Base-by-base conservation (phyloP, 2,113 vertebrate genomes). In the Silurus glanis region DNA sequence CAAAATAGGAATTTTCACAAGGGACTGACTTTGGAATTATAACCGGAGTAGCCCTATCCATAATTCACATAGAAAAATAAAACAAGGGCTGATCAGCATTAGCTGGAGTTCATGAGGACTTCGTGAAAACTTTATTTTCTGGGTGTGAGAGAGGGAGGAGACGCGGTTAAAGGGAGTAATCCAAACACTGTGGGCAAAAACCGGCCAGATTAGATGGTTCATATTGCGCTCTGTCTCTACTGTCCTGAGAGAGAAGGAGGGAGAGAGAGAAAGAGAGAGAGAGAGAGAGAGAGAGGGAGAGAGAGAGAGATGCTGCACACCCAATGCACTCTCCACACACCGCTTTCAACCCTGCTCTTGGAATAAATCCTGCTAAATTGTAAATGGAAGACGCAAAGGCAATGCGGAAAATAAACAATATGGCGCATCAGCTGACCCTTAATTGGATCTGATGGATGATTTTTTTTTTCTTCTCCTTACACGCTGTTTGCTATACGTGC, bases 141-240 rank as follows among this genome's bases (percentile, higher is more conserved):
- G 83, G 84, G 86, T 89, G 87, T 91, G 89, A 93, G 82, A 92
- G 92, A 92, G 94, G 93, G 93, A 94, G 93, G 93, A 93, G 94
- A 94, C 94, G 94, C 91, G 94, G 94, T 95, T 93, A 86, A 58
- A 93, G 93, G 93, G 94, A 93, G 94, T 93, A 85, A 93, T 93
- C 90, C 92, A 94, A 92, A 89, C 92, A 92, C 82, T 82, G 75
- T 89, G 92, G 92, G 90, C 91, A 90, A 93, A 93, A 94, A 91
- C 83, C 67, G 92, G 92, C 88, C 93, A 92, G 91, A 91, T 94
- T 94, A 90, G 89, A 92, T 91, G 91, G 87, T 93, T 94, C 93
- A 92, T 92, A 92, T 93, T 93, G 92, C 84, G 84, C 91, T 92
- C 89, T 89, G 90, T 94, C 91, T 91, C 92, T 92, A 91, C 85